Base-by-base conservation (phyloP, 2,113 vertebrate genomes). In the Festucalex cinctus region DNA sequence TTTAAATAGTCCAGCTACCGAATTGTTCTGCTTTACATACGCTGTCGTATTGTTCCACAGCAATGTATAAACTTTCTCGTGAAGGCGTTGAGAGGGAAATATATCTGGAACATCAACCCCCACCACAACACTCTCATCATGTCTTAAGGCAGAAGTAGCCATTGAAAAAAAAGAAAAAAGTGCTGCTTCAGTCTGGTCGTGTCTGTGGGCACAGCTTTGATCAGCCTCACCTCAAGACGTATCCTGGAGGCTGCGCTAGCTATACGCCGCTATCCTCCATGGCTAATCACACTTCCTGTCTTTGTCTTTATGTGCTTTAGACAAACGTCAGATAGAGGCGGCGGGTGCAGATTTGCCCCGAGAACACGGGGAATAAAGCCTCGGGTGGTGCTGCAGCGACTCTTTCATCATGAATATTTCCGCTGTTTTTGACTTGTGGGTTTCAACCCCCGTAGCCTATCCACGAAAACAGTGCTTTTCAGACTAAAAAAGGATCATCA, bases 131-230 rank as follows among this genome's bases (percentile, higher is more conserved):
- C 46, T 39, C 41, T 14, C 24, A 65, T 14, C 24, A 65, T 69
- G 84, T 87, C 77, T 88, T 70, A 61, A 85, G 81, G 86, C 85
- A 83, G 80, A 83, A 82, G 78, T 83, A 77, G 89, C 87, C 87
- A 87, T 73, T 87, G 81, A 78, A 86, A 90, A 32, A 32, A 32
- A 78, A 86, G 89, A 32, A 32, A 32, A 32, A 90, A 84, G 78
- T 90, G 90, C 91, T 92, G 87, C 73, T 89, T 88, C 87, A 90
- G 89, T 88, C 88, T 90, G 66, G 68, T 75, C 82, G 81, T 90
- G 79, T 90, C 89, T 90, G 83, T 88, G 88, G 90, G 92, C 91
- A 68, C 83, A 62, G 86, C 91, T 92, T 93, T 93, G 91, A 92
- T 93, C 92, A 90, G 82, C 78, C 72, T 79, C 69, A 86, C 89